Evolutionary conservation across 1,140 invertebrate genomes (phyloP).

Genomic region (Heterodera schachtii): DNA sequence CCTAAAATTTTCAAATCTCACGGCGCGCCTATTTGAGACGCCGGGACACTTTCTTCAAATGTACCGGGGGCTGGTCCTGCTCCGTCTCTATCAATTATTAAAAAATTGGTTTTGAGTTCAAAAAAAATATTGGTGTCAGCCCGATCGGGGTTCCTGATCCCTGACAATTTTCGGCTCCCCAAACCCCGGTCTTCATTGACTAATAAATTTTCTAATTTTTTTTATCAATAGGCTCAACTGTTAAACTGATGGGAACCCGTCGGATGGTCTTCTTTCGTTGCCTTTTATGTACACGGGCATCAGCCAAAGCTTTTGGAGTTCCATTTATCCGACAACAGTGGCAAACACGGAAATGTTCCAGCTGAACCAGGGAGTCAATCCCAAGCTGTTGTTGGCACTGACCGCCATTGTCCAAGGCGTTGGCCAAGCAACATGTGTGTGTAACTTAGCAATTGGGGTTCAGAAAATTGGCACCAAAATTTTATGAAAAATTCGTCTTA

Average conservation of each 20-base stretch:
- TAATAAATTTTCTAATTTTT: background rate
- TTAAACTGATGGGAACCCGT: background rate
- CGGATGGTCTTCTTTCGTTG: conserved; percentile 27
- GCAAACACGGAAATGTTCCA: conserved; percentile 33
- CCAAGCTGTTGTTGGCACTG: conserved; percentile 49
- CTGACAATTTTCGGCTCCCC: too few species aligned
- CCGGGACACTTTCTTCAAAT: too few species aligned
- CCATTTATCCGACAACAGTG: conserved; percentile 58
- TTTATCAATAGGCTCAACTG: background rate
- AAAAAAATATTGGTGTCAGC: too few species aligned
- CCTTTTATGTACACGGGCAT: conserved; percentile 55
- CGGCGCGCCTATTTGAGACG: too few species aligned
- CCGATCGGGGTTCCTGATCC: too few species aligned
- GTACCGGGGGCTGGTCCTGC: too few species aligned
- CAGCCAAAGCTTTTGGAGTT: conserved; percentile 40
- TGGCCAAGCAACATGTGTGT: conserved; percentile 46
- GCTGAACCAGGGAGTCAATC: conserved; percentile 40
- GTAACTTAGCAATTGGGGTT: background rate
- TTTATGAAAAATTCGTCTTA: background rate
- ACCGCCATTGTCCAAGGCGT: conserved; percentile 51
- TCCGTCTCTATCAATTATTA: too few species aligned
- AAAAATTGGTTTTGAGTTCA: too few species aligned
- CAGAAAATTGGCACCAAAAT: background rate
- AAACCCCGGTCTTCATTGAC: background rate
- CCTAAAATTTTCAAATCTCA: too few species aligned